phyloP scores from a whole-genome alignment of 2,888 invertebrate genomes.

The Tetranychus piercei region DNA sequence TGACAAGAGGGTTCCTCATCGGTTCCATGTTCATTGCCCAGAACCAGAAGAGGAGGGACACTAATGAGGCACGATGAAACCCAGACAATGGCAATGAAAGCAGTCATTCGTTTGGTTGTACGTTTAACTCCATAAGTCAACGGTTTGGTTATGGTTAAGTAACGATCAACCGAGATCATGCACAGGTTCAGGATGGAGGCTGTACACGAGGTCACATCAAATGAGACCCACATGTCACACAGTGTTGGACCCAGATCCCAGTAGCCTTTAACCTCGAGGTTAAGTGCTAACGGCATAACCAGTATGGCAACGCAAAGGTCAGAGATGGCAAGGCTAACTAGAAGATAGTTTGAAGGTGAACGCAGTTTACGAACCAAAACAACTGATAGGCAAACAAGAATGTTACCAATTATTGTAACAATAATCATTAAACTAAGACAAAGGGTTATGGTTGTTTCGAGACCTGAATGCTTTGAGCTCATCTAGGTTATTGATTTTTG shows the following conservation, averaged over 20 bases:
- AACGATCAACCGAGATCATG: slow-evolving; percentile 37
- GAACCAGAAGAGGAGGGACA: slow-evolving; percentile 40
- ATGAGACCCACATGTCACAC: slow-evolving; percentile 38
- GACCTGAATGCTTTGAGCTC: not conserved
- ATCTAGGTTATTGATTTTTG: not conserved
- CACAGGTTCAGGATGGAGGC: slow-evolving; percentile 40
- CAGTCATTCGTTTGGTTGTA: slow-evolving; percentile 71
- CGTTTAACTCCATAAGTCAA: slow-evolving; percentile 84
- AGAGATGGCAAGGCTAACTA: slow-evolving; percentile 37
- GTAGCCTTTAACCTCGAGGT: slow-evolving; percentile 31
- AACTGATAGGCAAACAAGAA: slow-evolving; percentile 39
- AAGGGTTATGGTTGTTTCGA: slow-evolving; percentile 4
- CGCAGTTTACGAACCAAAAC: slow-evolving; percentile 36
- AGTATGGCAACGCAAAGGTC: slow-evolving; percentile 38
- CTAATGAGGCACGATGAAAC: slow-evolving; percentile 36
- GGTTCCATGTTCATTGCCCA: slow-evolving; percentile 62
- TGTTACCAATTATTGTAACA: slow-evolving; percentile 38
- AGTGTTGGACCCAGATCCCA: slow-evolving; percentile 29
- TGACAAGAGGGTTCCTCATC: slow-evolving; percentile 43
- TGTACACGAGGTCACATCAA: slow-evolving; percentile 39
- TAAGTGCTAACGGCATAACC: slow-evolving; percentile 38
- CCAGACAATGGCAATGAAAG: slow-evolving; percentile 38
- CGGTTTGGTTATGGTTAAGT: slow-evolving; percentile 48
- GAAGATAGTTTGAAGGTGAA: slow-evolving; percentile 33
- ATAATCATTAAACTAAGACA: slow-evolving; percentile 32